Conservation (phyloP, 2,888 invertebrate genomes). For the Hybos culiciformis region DNA sequence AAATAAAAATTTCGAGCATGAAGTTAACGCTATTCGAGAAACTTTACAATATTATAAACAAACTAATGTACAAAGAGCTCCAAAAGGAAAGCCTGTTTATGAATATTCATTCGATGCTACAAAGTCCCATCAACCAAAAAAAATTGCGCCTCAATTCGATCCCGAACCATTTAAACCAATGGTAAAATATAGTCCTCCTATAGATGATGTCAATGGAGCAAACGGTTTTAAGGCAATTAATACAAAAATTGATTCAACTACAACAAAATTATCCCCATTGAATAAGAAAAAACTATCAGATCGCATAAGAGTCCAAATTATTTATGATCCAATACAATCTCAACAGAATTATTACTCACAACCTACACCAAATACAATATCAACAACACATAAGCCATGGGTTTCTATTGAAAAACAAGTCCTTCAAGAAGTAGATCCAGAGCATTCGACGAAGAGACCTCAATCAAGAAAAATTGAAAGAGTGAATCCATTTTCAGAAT, state of each 20-base stretch:
- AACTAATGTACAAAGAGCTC: conserved; percentile 37
- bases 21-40: conserved; percentile 51
- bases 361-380: conserved; percentile 50
- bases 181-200: conserved; percentile 39
- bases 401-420: conserved; percentile 23
- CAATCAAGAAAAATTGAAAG: not conserved
- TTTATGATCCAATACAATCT: conserved; percentile 25
- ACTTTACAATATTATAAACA: conserved; percentile 48
- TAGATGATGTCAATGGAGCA: conserved; percentile 29
- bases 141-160: conserved; percentile 35
- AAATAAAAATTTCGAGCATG: conserved; percentile 45
- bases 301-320: not conserved
- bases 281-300: conserved; percentile 11
- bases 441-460: not conserved
- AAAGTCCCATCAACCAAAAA: conserved; percentile 12
- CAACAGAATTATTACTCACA: conserved; percentile 21
- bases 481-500: conserved; percentile 21
- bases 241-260: conserved; percentile 38
- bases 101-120: conserved; percentile 60
- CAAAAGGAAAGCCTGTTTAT: conserved; percentile 45
- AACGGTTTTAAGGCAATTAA: conserved; percentile 32
- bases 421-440: conserved; percentile 17
- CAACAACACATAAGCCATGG: conserved; percentile 20
- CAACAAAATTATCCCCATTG: conserved; percentile 8
- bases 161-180: conserved; percentile 50